Base-by-base conservation (phyloP, 2,113 vertebrate species). In the Nanorana parkeri region DNA sequence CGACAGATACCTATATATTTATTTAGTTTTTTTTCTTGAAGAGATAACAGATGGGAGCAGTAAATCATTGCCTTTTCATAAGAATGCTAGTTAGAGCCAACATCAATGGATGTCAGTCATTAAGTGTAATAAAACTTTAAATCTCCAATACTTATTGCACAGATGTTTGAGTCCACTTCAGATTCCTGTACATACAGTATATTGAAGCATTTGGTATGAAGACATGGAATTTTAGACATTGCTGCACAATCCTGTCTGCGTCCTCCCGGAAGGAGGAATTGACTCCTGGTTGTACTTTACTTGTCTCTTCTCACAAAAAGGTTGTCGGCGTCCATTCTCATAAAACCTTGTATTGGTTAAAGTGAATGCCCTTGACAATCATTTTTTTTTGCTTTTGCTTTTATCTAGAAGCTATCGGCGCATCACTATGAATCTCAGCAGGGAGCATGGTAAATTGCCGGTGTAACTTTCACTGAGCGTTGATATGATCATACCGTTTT, bases 51-150 rank as follows among this genome's bases (percentile, higher is more conserved):
- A 23, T 13, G 4, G 26, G 13, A 16, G 77, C 51, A 36, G 65
- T 68, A 56, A 78, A 56, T 78, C 64, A 68, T 78, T 78, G 77
- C 77, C 77, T 68, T 29, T 78, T 68, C 51, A 78, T 78, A 68
- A 67, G 28, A 23, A 68, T 68, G 19, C 65, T 61, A n/a, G 26
- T 68, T 56, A 54, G n/a, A 68, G 51, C 63, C 64, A 56, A 55
- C 52, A 55, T 78, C 52, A 78, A 68, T 78, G 52, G 63, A 23
- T 29, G 64, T 78, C 77, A 78, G 11, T 78, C 77, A 78, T 78
- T 78, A 67, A 68, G 64, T 32, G 65, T 68, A 78, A 78, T 78
- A 78, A 78, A 66, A 67, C 64, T 68, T 67, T 78, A 51, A 67
- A 20, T 68, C 63, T 56, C 41, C 63, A 29, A 26, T 66, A 52